A percentile compares a stretch with the other conserved stretches of the same genome.
These are phyloP conservation scores for Eueides isabella DNA, from an alignment of 1,140 invertebrate genomes.

Conservation along the genomic window DNA sequence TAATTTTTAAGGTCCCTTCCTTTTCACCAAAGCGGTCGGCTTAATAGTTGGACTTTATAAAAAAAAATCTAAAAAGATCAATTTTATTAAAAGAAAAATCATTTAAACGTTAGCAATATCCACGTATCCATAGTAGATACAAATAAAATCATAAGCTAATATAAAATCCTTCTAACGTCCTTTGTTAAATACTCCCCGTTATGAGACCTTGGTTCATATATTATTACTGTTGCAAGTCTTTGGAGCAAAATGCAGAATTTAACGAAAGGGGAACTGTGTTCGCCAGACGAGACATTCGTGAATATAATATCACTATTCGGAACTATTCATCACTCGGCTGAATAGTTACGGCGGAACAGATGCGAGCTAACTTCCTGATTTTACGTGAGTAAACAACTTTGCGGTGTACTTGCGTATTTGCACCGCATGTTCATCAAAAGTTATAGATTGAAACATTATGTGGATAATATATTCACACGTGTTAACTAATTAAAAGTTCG, in stretches of 20 bases:
- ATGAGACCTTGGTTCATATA: slow-evolving; percentile 14
- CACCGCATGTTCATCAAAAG: slow-evolving; percentile 25
- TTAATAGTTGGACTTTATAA: no score
- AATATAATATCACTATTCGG: slow-evolving; percentile 36
- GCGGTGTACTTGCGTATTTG: slow-evolving; percentile 21
- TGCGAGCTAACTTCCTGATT: slow-evolving; percentile 30
- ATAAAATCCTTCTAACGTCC: background rate
- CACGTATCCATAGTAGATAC: background rate
- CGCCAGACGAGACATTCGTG: slow-evolving; percentile 35
- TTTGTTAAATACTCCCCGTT: slow-evolving; percentile 19
- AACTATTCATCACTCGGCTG: slow-evolving; percentile 31
- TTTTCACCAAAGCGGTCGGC: no score
- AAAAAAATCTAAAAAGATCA: no score
- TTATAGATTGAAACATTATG: slow-evolving; percentile 30
- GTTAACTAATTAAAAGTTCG: background rate
- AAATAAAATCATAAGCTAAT: background rate
- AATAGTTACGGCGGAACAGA: slow-evolving; percentile 32
- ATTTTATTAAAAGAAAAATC: no score
- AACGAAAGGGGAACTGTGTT: slow-evolving; percentile 22
- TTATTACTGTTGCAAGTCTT: slow-evolving; percentile 22
- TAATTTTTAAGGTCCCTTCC: no score
- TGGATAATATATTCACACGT: background rate
- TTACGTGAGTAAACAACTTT: slow-evolving; percentile 31
- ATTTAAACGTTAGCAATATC: no score
- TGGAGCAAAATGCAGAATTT: slow-evolving; percentile 22